Percentiles rank a stretch among this genome's conserved stretches.
phyloP scores from a whole-genome alignment of 2,888 invertebrate genomes.

The Mystacides longicornis region DNA sequence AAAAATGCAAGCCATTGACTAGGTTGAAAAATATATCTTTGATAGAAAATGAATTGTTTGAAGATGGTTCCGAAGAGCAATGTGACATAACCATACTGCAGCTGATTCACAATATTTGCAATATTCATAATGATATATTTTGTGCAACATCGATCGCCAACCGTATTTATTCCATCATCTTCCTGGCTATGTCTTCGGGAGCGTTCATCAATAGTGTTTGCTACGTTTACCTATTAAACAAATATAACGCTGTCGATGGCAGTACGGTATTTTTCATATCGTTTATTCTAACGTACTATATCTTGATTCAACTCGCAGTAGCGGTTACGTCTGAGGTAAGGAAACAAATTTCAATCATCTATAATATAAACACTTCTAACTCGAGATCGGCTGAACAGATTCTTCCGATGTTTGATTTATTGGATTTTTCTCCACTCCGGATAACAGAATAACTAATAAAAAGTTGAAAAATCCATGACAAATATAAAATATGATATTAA shows the following conservation, averaged over 20 bases:
- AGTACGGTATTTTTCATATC: background rate
- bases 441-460: too few relatives aligned
- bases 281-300: background rate
- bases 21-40: too few relatives aligned
- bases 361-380: too few relatives aligned
- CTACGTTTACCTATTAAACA: conserved; percentile 9
- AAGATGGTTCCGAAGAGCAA: background rate
- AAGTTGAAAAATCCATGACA: background rate
- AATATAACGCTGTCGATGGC: background rate
- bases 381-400: too few relatives aligned
- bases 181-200: conserved; percentile 8
- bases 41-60: background rate
- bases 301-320: background rate
- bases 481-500: too few relatives aligned
- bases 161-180: conserved; percentile 7
- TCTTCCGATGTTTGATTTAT: too few relatives aligned
- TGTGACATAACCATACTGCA: background rate
- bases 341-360: background rate
- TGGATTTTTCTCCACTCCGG: too few relatives aligned
- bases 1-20: too few relatives aligned
- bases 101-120: conserved; percentile 12
- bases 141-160: conserved; percentile 7
- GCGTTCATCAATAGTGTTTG: conserved; percentile 14
- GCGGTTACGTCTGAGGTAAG: conserved; percentile 6
- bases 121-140: conserved; percentile 12